phyloP scores from a whole-genome alignment of 2,797 vertebrate genomes.

The Characodon lateralis region DNA sequence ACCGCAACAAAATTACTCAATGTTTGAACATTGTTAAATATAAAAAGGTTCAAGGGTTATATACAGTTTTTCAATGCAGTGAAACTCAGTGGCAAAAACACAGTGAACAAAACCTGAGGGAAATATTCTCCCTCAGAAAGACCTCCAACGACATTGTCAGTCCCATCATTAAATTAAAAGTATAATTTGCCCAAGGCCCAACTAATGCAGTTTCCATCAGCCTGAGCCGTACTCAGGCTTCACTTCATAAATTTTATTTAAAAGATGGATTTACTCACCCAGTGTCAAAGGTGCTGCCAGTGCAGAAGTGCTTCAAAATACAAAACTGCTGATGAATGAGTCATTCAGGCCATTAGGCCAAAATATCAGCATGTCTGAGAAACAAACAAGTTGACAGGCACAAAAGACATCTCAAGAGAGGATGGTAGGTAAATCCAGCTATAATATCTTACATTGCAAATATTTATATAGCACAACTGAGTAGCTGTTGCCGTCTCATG shows the following conservation, averaged over 20 bases:
- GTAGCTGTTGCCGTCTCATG: not conserved
- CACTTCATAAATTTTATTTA: not conserved
- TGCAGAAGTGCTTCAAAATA: not conserved
- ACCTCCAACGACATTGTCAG: not conserved
- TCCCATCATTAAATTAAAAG: constrained; percentile 1
- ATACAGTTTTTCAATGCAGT: not conserved
- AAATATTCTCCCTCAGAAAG: not conserved
- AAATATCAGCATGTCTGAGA: constrained; percentile 1
- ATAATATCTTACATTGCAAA: not conserved
- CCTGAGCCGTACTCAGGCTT: not conserved
- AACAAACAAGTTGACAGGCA: not conserved
- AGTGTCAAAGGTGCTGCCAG: not conserved
- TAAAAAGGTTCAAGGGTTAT: not conserved
- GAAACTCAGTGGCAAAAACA: not conserved
- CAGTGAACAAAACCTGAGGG: not conserved
- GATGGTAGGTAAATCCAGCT: not conserved
- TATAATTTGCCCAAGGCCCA: not conserved
- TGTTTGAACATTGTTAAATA: not conserved
- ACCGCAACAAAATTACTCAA: not conserved
- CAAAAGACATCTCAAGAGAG: not conserved
- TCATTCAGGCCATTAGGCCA: not conserved
- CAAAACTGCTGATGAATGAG: not conserved
- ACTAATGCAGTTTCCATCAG: constrained; percentile 4
- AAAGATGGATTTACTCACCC: constrained; percentile 1
- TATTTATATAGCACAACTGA: not conserved